Evolutionary conservation across 1,140 invertebrate species (phyloP), one percentile per base, ranked within the genome.

Genomic region (Formica exsecta): DNA sequence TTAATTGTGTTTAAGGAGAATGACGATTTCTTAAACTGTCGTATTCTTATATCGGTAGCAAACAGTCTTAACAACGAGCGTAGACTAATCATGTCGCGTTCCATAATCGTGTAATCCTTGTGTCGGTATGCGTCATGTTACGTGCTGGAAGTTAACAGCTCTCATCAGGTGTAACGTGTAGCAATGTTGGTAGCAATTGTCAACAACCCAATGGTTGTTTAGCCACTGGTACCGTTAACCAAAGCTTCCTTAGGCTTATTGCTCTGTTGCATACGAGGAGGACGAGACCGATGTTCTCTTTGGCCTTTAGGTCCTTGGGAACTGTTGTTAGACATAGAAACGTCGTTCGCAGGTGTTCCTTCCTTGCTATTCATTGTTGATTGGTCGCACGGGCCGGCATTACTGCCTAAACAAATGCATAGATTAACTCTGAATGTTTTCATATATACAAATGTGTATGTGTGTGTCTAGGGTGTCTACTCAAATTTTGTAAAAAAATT

Each of bases 141-240:
- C 88, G 90, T 94, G 93, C 93, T 93, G 89, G 93, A 92, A 93
- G 93, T 93, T 94, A 88, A 90, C 92, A 93, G 92, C 93, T 93
- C 87, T 93, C 88, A 89, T 92, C 86, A 87, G 84, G 90, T 91
- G 90, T 91, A 88, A 77, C 85, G 84, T 91, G 84, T 91, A 88
- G 86, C 85, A 73, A 90, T 81, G 81, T 91, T 86, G 89, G 89
- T 83, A 73, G 89, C 85, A 87, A 68, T 81, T 90, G 87, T 86
- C 54, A 65, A 89, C 61, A 57, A 59, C 87, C 54, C 64, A 79
- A 68, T 70, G 90, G 81, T 89, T 89, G 68, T 86, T 94, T 95
- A 95, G 93, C 95, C 95, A 95, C 95, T 95, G 91, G 96, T 96
- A 91, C 96, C 96, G 87, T 96, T 96, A 62, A 96, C 96, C 93